Base-by-base conservation (phyloP, 2,113 vertebrate genomes). In the Scomber scombrus region DNA sequence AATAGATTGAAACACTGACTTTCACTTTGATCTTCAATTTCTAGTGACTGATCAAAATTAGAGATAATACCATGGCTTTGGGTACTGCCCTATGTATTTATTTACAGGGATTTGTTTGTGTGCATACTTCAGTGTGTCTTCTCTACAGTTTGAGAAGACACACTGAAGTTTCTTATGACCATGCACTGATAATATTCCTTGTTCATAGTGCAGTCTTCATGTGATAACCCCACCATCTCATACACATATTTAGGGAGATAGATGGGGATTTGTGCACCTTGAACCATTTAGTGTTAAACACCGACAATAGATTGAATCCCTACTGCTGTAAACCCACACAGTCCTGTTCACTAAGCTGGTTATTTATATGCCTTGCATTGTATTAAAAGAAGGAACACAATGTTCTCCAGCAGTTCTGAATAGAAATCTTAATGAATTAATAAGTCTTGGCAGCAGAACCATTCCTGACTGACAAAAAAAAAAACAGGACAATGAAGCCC, bases 351-450 rank as follows among this genome's bases (percentile, higher is more conserved):
- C 74, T 90, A 86, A 87, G 80, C 76, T 7, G 70, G 87, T 93
- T 94, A 94, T 95, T 95, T 93, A 93, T 93, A 90, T 71, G 85
- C 85, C 78, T 82, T 78, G 66, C 75, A 86, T 89, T 82, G 79
- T 89, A 71, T 78, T 66, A 88, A 89, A 85, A 83, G 92, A 91
- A 91, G 75, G 85, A 91, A 91, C 90, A 93, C 90, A 92, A 91
- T 94, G 93, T 94, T 93, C 90, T 85, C 78, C 86, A 71, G 87
- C 90, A 83, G 82, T 90, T 90, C 86, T 93, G 90, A 94, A 93
- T 92, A 87, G 88, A 93, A 94, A 93, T 92, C 87, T 91, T 94
- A 95, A 94, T 94, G 93, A 95, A 94, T 95, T 91, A 95, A 95
- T 95, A 92, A 94, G 95, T 93, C 90, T 92, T 93, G 92, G 92